Percentiles rank a stretch among this genome's conserved stretches.
Evolutionary conservation across 1,140 invertebrate species (phyloP).

Genomic region (Odontomachus brunneus): DNA sequence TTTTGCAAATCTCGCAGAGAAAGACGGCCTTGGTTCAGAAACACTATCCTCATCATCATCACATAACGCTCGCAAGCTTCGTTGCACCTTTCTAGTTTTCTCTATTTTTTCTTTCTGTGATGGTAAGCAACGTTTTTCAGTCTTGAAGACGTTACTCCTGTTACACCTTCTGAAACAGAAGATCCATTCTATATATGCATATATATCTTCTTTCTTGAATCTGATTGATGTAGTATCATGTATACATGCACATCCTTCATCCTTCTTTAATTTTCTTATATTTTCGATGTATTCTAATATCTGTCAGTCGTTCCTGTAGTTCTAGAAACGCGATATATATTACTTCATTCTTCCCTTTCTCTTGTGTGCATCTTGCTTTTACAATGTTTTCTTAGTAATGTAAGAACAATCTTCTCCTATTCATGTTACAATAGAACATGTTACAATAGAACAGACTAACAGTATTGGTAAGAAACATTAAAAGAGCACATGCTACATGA

Average conservation of each 20-base stretch:
- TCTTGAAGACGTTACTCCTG: slow-evolving; percentile 42
- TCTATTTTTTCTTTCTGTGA: slow-evolving; percentile 19
- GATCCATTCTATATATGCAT: slow-evolving; percentile 61
- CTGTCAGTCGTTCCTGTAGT: slow-evolving; percentile 53
- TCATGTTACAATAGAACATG: too few species aligned
- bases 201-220: slow-evolving; percentile 62
- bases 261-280: slow-evolving; percentile 54
- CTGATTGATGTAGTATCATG: slow-evolving; percentile 62
- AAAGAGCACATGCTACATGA: background rate
- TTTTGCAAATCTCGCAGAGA: background rate
- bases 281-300: slow-evolving; percentile 40
- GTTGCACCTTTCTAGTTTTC: slow-evolving; percentile 19
- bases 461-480: slow-evolving; percentile 33
- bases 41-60: slow-evolving; percentile 30
- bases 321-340: slow-evolving; percentile 51
- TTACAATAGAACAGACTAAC: slow-evolving; percentile 52
- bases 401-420: slow-evolving; percentile 23
- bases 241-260: slow-evolving; percentile 65
- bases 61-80: slow-evolving; percentile 44
- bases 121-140: slow-evolving; percentile 50
- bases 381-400: slow-evolving; percentile 8
- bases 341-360: slow-evolving; percentile 48
- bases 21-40: background rate
- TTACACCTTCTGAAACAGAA: slow-evolving; percentile 77
- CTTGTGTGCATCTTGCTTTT: slow-evolving; percentile 13